phyloP scores from a whole-genome alignment of 2,113 vertebrate species.

The Dromaius novaehollandiae region DNA sequence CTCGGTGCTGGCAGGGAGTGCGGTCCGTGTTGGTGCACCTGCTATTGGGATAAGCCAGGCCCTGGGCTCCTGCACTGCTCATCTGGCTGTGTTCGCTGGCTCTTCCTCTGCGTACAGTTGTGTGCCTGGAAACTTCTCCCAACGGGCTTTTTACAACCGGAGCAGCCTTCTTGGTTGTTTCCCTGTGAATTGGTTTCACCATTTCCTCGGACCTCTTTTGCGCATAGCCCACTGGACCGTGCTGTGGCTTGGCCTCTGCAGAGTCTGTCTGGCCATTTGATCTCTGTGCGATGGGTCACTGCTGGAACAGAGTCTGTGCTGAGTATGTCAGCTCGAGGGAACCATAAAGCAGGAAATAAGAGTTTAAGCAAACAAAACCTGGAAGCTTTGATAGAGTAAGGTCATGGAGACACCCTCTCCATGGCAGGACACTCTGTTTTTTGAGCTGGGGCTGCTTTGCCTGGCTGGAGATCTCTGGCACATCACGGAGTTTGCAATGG shows the following conservation, averaged over 20 bases:
- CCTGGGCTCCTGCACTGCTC: background rate
- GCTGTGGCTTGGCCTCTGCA: background rate
- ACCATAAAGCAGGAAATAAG: background rate
- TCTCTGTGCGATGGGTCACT: background rate
- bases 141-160: background rate
- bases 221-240: background rate
- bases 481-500: background rate
- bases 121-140: background rate
- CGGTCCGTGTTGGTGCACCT: background rate
- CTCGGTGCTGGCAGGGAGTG: background rate
- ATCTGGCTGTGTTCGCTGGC: background rate
- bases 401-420: constrained; percentile 7
- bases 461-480: constrained; percentile 51
- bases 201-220: background rate
- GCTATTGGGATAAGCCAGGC: background rate
- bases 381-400: constrained; percentile 15
- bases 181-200: background rate
- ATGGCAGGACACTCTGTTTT: constrained; percentile 33
- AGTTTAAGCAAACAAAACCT: constrained; percentile 44
- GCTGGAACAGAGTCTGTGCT: background rate
- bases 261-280: background rate
- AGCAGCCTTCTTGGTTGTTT: background rate
- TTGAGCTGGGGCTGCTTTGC: constrained; percentile 46
- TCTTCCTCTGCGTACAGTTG: background rate
- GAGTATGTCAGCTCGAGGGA: background rate